phyloP scores from a whole-genome alignment of 2,888 invertebrate genomes.

The Rhodophaea formosa region DNA sequence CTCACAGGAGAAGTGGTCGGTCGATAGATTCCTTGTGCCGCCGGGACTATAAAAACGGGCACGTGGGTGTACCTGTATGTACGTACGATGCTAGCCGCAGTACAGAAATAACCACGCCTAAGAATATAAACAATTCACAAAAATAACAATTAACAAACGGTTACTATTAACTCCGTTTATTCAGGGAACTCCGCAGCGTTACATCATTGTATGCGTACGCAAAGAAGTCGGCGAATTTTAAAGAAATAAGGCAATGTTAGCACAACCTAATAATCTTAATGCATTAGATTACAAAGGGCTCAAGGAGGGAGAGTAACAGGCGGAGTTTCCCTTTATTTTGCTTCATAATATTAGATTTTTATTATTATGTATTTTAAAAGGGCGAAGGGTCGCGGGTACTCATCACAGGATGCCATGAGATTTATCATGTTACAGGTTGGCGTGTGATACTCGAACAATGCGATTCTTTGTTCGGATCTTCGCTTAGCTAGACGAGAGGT shows the following conservation, averaged over 20 bases:
- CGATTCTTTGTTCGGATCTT: slow-evolving; percentile 29
- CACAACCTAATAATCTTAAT: slow-evolving; percentile 71
- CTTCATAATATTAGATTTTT: slow-evolving; percentile 62
- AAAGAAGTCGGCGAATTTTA: slow-evolving; percentile 52
- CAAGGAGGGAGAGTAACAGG: slow-evolving; percentile 43
- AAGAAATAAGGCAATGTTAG: slow-evolving; percentile 59
- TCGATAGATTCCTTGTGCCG: slow-evolving; percentile 16
- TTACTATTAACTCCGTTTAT: slow-evolving; percentile 16
- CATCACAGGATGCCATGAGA: slow-evolving; percentile 53
- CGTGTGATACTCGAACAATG: slow-evolving; percentile 27
- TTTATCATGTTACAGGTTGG: slow-evolving; percentile 53
- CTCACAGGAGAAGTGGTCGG: slow-evolving; percentile 8
- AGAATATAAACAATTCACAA: slow-evolving; percentile 18
- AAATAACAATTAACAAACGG: slow-evolving; percentile 19
- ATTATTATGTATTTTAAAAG: slow-evolving; percentile 67
- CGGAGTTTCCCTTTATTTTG: slow-evolving; percentile 57
- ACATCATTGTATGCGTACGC: slow-evolving; percentile 15
- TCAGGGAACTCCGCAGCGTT: slow-evolving; percentile 14
- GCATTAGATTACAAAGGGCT: slow-evolving; percentile 70
- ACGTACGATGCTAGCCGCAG: slow-evolving; percentile 6
- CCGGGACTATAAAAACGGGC: slow-evolving; percentile 18
- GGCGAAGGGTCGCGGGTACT: slow-evolving; percentile 44
- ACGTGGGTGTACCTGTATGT: slow-evolving; percentile 18
- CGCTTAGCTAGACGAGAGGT: slow-evolving; percentile 47
- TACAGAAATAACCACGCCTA: slow-evolving; percentile 16